Evolutionary conservation across 2,888 invertebrate species (phyloP), one percentile per base, ranked within the genome.

Genomic region (Cataglyphis altisquamis): DNA sequence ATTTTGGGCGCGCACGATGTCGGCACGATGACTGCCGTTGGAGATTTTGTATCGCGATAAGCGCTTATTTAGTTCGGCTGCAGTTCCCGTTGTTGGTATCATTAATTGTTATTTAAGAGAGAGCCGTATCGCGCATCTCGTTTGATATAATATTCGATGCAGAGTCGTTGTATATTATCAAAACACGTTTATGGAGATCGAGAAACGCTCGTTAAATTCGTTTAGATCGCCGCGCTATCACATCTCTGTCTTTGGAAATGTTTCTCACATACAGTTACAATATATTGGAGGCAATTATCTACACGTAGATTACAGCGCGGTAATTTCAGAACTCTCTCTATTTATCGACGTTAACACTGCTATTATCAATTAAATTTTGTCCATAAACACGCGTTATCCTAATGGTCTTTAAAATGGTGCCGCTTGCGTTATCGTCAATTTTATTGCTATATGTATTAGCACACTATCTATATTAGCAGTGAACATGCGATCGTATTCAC

Each of bases 81-180:
- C 45, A 18, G 12, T 32, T 60, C 21, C 32, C 32, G 32, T 68
- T 32, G 45, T 68, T 45, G 12, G 12, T 25, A 36, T 68, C 60
- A n/a, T 68, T 68, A 78, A 68, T 68, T 68, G 12, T 60, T 78
- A 62, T 62, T 78, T 60, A 62, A 78, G 21, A 68, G 21, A 68
- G 18, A 68, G 12, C 45, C 5, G 25, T 25, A 21, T 18, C 45
- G 41, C 41, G n/a, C 5, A 25, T 67, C 21, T 66, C 32, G 45
- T 60, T 52, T 32, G 21, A 41, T 32, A 1, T 32, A 32, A 63
- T 48, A 10, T 15, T 57, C 12, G 57, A 39, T n/a, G 15, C 10
- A 25, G 10, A 15, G 36, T 48, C 18, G 9, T 45, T 41, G 15
- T 8, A 10, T 36, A 60, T 78, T 48, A 60, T 55, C 32, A 32